Conservation (phyloP, 2,888 invertebrate genomes). For the Sclerodermus sp. region DNA sequence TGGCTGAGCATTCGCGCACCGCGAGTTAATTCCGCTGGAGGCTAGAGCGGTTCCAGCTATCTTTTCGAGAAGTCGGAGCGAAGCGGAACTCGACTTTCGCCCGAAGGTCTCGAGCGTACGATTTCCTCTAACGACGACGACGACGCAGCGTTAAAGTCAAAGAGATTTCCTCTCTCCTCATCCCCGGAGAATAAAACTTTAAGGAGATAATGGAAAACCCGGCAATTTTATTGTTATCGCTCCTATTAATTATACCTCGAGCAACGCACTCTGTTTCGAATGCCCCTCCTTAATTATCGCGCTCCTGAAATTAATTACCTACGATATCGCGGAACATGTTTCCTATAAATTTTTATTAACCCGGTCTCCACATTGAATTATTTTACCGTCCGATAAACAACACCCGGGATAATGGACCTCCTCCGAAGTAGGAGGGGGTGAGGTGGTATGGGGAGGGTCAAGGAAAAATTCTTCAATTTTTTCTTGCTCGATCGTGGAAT, state of each 20-base stretch:
- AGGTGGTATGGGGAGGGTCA: too few species aligned
- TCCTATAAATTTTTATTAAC: too few species aligned
- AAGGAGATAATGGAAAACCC: background rate
- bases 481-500: background rate
- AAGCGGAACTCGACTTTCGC: slow-evolving; percentile 4
- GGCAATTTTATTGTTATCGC: background rate
- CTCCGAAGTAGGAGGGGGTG: too few species aligned
- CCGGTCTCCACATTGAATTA: too few species aligned
- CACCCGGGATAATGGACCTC: too few species aligned
- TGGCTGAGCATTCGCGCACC: slow-evolving; percentile 7
- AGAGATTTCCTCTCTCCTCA: background rate
- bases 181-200: background rate
- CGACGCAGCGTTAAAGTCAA: slow-evolving; percentile 8
- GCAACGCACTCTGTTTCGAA: too few species aligned
- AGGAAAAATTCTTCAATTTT: background rate
- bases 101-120: slow-evolving; percentile 29
- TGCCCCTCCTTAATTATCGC: too few species aligned
- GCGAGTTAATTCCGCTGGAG: too few species aligned
- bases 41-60: slow-evolving; percentile 7
- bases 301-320: too few species aligned
- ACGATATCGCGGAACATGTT: too few species aligned
- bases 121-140: slow-evolving; percentile 32
- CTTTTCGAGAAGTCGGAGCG: slow-evolving; percentile 13
- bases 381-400: too few species aligned
- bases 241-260: background rate